phyloP scores from a whole-genome alignment of 2,113 vertebrate species.

The Calypte anna region DNA sequence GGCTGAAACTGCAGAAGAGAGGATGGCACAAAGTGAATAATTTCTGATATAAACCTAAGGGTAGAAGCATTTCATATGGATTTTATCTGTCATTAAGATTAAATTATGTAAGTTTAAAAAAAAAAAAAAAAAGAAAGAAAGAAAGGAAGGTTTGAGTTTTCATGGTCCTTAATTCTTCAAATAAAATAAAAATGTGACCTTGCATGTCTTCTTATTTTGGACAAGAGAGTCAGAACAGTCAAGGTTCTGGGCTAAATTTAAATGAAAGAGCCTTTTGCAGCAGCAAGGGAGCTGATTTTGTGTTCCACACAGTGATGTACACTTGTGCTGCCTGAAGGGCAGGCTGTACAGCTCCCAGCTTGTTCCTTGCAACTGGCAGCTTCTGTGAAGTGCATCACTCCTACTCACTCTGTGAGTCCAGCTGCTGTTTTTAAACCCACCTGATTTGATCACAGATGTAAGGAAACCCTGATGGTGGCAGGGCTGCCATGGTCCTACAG shows the following conservation, averaged over 20 bases:
- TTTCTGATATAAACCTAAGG: neutral
- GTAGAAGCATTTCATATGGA: neutral
- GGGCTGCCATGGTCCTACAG: fast-evolving
- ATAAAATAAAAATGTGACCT: neutral
- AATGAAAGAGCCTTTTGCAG: neutral
- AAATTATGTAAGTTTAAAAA: neutral
- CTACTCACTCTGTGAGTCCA: neutral
- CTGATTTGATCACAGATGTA: fast-evolving
- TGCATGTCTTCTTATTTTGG: neutral
- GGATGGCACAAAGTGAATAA: neutral
- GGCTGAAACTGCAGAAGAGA: neutral
- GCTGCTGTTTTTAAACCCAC: neutral
- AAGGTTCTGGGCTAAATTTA: neutral
- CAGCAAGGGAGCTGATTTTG: neutral
- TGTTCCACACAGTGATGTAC: fast-evolving
- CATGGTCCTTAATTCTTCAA: neutral
- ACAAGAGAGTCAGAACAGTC: neutral
- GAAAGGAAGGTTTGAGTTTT: neutral
- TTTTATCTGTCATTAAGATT: neutral
- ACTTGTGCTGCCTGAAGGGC: neutral
- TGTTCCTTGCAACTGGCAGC: neutral
- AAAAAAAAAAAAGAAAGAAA: neutral
- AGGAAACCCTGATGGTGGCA: neutral
- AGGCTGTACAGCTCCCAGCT: neutral
- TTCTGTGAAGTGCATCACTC: neutral